Evolutionary conservation across 2,888 invertebrate species (phyloP), one percentile per base, ranked within the genome.

Genomic region (Caenorhabditis virilis): DNA sequence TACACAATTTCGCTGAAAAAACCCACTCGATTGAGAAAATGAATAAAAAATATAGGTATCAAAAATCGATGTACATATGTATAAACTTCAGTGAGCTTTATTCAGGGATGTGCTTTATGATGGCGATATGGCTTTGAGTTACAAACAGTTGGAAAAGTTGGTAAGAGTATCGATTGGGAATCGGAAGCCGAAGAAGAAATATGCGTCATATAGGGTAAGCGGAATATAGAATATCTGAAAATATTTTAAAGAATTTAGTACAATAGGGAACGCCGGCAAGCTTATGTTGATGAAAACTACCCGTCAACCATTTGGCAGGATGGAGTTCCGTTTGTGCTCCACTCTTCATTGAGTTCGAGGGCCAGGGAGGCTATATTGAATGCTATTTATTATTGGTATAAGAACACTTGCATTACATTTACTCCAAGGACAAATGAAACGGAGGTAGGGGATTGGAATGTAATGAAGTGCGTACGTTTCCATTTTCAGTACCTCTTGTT

Each of bases 341-440:
- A 70, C 41, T 46, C 51, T 2, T 61, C 69, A 2, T 47, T 72
- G 1, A 58, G 72, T 67, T 20, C 61, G 7, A 7, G 15, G 2
- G 67, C 69, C 1, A 56, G 54, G 7, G 41, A 35, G 26, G 57
- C 68, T 0, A 65, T 73, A 15, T 27, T 66, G 1, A 49, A 53
- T 30, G 72, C 75, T 3, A 72, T 75, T n/a, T 55, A 65, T 27
- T 75, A 69, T 47, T 75, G 72, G 72, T 69, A 73, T 42, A 50
- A 52, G 23, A 67, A 75, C 39, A 73, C 75, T 7, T 75, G 75
- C 23, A 72, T 75, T 33, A 48, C 64, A 39, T 75, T 75, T 38
- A 38, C 46, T n/a, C 69, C 69, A 20, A 36, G 72, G 20, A 61
- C 60, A 9, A 55, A 43, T 35, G 53, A 67, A 20, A 57, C 54